A percentile compares a stretch with the other conserved stretches of the same genome.
phyloP scores from a whole-genome alignment of 2,113 vertebrate species.

The Vulpes vulpes region DNA sequence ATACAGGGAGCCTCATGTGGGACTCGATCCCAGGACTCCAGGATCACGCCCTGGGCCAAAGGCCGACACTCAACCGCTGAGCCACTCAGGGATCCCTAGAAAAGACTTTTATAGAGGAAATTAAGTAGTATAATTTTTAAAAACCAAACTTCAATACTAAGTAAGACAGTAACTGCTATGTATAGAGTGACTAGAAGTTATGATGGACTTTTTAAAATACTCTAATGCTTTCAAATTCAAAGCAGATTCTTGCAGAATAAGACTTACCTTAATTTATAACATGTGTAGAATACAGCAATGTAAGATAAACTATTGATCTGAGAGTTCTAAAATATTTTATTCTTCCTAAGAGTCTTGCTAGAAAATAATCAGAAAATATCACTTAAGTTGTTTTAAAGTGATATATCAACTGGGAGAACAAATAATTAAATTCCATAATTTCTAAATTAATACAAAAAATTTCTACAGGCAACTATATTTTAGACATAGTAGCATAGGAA shows the following conservation, averaged over 20 bases:
- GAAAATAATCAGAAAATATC: background rate
- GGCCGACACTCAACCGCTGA: too few relatives aligned
- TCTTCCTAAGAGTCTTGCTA: background rate
- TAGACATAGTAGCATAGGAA: background rate
- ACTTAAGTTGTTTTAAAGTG: constrained; percentile 11
- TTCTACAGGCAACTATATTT: background rate
- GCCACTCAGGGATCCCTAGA: too few relatives aligned
- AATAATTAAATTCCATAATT: background rate
- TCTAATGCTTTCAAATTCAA: background rate
- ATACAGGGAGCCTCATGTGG: too few relatives aligned
- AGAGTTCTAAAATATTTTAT: background rate
- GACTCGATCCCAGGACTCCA: too few relatives aligned
- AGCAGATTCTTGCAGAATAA: background rate
- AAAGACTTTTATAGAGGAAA: background rate
- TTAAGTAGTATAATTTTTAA: background rate
- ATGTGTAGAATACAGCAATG: background rate
- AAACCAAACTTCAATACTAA: background rate
- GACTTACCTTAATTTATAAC: background rate
- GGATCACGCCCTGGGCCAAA: too few relatives aligned
- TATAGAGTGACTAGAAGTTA: background rate
- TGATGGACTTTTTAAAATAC: background rate
- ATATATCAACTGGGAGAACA: background rate
- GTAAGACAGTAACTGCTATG: background rate
- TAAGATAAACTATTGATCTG: background rate
- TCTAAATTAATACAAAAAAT: background rate